Base-by-base conservation (phyloP, 1,140 invertebrate genomes). In the Zaprionus tsacasi region DNA sequence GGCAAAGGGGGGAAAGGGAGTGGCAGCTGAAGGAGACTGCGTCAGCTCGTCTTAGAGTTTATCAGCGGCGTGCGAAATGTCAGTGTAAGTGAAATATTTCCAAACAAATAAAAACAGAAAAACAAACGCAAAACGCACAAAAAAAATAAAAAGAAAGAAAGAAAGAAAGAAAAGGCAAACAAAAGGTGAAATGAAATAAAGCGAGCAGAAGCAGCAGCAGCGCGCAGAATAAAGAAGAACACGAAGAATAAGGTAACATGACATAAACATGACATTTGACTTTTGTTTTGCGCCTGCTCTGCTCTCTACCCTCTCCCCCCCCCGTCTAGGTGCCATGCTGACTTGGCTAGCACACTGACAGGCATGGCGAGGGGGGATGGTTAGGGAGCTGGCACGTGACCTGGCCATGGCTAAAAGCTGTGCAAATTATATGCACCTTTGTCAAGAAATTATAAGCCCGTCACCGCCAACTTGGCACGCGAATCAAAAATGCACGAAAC, bases 211-310 rank as follows among this genome's bases (percentile, higher is more conserved):
- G 59, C 27, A 57, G 21, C 50, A 40, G 61, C 30, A 58, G 61
- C 60, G 67, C 55, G 61, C 30, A 59, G 61, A 59, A 43, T 50
- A 30, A n/a, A 56, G 21, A 12, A 48, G 56, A 38, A 65, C 57
- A 68, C 48, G 50, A 68, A 58, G 69, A 58, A 79, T 71, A 85
- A 81, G 78, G 85, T 70, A 88, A 89, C 85, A 89, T 89, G 85
- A 89, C 85, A 89, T 85, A 89, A 90, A 89, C 85, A 89, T 89
- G 85, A 89, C 85, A 89, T 89, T 89, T 89, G 85, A 81, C 85
- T 89, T 89, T 86, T 74, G 70, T 74, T 80, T 69, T 67, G 71
- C 61, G 67, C 58, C 67, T 54, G 57, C 67, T 61, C 61, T 65
- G 56, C 66, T 59, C 3, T 40, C 10, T 12, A 2, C 6, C 2